A percentile compares a stretch with the other conserved stretches of the same genome.
Conservation (phyloP, 2,113 vertebrate genomes). For the Morone saxatilis region DNA sequence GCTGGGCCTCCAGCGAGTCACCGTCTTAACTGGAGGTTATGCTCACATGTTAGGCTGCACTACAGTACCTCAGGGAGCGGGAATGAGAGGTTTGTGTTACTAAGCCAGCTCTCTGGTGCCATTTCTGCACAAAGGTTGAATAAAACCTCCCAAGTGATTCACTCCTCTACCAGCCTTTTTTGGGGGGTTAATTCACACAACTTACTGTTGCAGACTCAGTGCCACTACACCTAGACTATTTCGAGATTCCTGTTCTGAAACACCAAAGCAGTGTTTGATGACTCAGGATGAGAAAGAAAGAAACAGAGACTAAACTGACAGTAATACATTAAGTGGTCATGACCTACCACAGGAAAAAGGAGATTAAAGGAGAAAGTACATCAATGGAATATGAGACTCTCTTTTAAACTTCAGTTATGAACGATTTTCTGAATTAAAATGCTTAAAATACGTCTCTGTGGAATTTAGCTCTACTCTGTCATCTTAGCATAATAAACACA, state of each 20-base stretch:
- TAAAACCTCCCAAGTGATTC: slow-evolving; percentile 51
- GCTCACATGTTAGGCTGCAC: slow-evolving; percentile 34
- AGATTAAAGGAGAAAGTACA: background rate
- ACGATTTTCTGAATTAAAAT: background rate
- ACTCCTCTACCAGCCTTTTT: slow-evolving; percentile 16
- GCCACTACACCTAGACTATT: slow-evolving; percentile 42
- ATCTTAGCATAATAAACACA: background rate
- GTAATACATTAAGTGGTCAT: slow-evolving; percentile 12
- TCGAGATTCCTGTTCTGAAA: slow-evolving; percentile 29
- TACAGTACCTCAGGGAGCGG: slow-evolving; percentile 45
- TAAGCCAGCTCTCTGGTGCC: slow-evolving; percentile 40
- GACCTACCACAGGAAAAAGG: slow-evolving; percentile 17
- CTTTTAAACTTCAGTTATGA: background rate
- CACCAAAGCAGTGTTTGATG: slow-evolving; percentile 48
- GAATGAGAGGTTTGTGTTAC: slow-evolving; percentile 59
- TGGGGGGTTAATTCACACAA: slow-evolving; percentile 50
- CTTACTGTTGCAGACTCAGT: slow-evolving; percentile 45
- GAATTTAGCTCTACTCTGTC: background rate
- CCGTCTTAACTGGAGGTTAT: slow-evolving; percentile 59
- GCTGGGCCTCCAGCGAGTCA: slow-evolving; percentile 50
- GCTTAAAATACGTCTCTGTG: background rate
- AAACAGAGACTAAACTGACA: slow-evolving; percentile 14
- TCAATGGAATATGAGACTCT: background rate
- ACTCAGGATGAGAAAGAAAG: slow-evolving; percentile 29
- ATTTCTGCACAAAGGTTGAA: slow-evolving; percentile 60